Evolutionary conservation across 2,888 invertebrate species (phyloP).

Genomic region (Zygaena filipendulae): DNA sequence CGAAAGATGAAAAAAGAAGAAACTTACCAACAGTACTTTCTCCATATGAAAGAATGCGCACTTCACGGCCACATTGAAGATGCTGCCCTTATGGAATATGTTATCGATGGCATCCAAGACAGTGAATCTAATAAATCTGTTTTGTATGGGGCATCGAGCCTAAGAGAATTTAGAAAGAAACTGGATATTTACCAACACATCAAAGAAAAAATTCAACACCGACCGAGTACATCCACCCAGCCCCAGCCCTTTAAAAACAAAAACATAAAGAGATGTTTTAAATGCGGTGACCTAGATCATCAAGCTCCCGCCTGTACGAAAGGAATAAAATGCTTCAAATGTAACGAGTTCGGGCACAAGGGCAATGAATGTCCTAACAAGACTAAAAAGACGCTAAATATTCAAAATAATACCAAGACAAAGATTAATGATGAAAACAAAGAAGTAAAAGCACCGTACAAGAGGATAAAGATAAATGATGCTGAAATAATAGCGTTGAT

Average conservation of each 20-base stretch:
- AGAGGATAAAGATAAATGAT: slow-evolving; percentile 8
- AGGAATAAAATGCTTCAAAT: slow-evolving; percentile 12
- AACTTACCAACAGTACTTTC: slow-evolving; percentile 15
- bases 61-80: slow-evolving; percentile 17
- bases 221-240: too few relatives aligned
- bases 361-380: slow-evolving; percentile 8
- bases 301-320: slow-evolving; percentile 1
- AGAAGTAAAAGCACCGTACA: slow-evolving; percentile 2
- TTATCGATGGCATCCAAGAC: slow-evolving; percentile 18
- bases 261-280: slow-evolving; percentile 1
- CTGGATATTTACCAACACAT: slow-evolving; percentile 11
- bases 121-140: slow-evolving; percentile 13
- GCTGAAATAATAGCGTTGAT: slow-evolving; percentile 4
- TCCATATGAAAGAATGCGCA: slow-evolving; percentile 19
- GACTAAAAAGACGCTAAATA: slow-evolving; percentile 7
- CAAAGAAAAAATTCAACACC: not conserved
- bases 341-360: slow-evolving; percentile 13
- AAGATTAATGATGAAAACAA: slow-evolving; percentile 1
- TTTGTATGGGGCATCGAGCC: slow-evolving; percentile 16
- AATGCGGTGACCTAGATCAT: not conserved
- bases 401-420: slow-evolving; percentile 1
- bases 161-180: slow-evolving; percentile 15
- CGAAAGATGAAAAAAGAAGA: slow-evolving; percentile 14
- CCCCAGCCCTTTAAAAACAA: too few relatives aligned
- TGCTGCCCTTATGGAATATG: slow-evolving; percentile 19